Conservation (phyloP, 2,888 invertebrate genomes). For the Leptothorax acervorum region DNA sequence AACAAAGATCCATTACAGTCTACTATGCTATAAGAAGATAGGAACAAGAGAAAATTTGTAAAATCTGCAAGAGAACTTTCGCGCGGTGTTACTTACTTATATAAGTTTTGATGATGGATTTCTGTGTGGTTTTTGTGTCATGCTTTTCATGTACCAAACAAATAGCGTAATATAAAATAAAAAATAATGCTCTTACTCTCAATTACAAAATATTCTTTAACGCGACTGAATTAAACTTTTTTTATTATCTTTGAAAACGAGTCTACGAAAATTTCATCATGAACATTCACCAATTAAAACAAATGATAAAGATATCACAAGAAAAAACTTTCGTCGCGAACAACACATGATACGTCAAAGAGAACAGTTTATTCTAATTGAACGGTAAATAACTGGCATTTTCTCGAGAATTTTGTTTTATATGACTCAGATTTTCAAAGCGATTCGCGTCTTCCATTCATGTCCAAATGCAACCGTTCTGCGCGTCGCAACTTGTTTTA, state of each 20-base stretch:
- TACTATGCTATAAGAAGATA: constrained; percentile 12
- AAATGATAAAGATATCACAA: neutral
- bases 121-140: neutral
- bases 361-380: constrained; percentile 49
- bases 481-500: constrained; percentile 11
- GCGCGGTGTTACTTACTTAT: neutral
- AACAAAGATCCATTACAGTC: constrained; percentile 24
- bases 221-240: neutral
- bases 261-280: neutral
- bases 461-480: constrained; percentile 44
- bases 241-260: neutral
- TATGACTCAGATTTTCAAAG: constrained; percentile 36
- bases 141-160: neutral
- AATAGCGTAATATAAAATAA: neutral
- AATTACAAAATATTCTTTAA: constrained; percentile 8
- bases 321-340: neutral
- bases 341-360: neutral
- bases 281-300: neutral
- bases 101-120: neutral
- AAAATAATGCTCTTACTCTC: neutral
- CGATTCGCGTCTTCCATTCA: constrained; percentile 36
- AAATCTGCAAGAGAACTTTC: constrained; percentile 13
- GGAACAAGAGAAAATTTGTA: constrained; percentile 10
- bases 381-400: constrained; percentile 27
- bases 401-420: constrained; percentile 46